A percentile compares a stretch with the other conserved stretches of the same genome.
Conservation (phyloP, 2,797 vertebrate genomes). For the Varecia variegata region DNA sequence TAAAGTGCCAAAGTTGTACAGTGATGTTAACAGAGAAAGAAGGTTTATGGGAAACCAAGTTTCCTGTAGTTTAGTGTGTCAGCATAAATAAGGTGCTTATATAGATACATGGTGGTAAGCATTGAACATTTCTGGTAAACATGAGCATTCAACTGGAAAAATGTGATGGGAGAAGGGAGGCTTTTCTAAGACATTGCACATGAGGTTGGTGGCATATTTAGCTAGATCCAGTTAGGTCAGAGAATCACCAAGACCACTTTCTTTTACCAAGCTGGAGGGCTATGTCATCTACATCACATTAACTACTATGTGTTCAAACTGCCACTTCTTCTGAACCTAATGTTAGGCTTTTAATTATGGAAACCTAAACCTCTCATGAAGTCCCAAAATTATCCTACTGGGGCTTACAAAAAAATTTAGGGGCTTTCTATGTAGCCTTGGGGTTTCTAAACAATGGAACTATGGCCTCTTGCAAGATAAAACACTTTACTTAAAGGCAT, state of each 20-base stretch:
- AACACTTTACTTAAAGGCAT: not conserved
- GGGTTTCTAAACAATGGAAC: not conserved
- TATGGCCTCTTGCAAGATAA: not conserved
- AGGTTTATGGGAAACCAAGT: not conserved
- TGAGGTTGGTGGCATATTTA: not conserved
- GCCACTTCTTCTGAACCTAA: not conserved
- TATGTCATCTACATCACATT: not conserved
- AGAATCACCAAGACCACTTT: not conserved
- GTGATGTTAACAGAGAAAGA: not conserved
- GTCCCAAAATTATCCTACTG: not conserved
- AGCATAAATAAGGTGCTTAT: not conserved
- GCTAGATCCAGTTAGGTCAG: not conserved
- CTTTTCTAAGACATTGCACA: not conserved
- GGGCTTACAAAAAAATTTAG: not conserved
- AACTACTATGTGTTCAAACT: not conserved
- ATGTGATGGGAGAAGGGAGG: not conserved
- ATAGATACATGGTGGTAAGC: not conserved
- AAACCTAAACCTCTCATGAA: not conserved
- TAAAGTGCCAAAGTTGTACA: not conserved
- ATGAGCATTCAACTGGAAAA: not conserved
- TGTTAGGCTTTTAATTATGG: not conserved
- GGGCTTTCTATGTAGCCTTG: not conserved
- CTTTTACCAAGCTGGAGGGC: not conserved
- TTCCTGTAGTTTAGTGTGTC: not conserved
- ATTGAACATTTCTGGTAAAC: not conserved